These are phyloP conservation scores for Salvelinus sp. DNA, from an alignment of 2,113 vertebrate genomes.

Conservation along the genomic window DNA sequence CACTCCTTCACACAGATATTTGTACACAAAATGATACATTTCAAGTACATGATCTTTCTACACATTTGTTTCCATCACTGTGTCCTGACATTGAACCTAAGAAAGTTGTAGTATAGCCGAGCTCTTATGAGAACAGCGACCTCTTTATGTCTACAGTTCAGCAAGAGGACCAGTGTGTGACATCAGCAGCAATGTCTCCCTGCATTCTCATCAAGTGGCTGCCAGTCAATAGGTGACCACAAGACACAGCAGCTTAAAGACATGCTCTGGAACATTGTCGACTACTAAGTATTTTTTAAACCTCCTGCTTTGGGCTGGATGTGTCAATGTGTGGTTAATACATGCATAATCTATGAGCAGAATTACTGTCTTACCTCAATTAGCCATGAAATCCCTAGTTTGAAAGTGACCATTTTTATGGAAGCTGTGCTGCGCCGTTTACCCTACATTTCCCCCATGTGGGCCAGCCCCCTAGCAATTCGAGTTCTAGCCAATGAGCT, in stretches of 20 bases:
- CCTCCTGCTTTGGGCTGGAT: too few relatives aligned
- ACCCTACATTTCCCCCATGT: too few relatives aligned
- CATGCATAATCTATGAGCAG: too few relatives aligned
- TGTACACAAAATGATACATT: constrained; percentile 15
- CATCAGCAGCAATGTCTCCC: constrained; percentile 66
- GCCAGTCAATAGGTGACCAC: constrained; percentile 55
- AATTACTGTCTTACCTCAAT: too few relatives aligned
- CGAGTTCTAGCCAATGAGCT: too few relatives aligned
- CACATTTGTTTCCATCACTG: constrained; percentile 9
- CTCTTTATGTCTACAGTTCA: constrained; percentile 62
- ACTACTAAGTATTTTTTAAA: too few relatives aligned
- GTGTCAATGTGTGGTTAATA: too few relatives aligned
- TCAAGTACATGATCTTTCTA: constrained; percentile 9
- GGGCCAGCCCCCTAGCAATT: too few relatives aligned
- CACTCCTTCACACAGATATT: constrained; percentile 11
- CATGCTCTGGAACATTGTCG: too few relatives aligned
- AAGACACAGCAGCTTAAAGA: constrained; percentile 24
- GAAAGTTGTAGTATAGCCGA: constrained; percentile 47
- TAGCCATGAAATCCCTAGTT: too few relatives aligned
- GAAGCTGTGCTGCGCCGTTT: too few relatives aligned
- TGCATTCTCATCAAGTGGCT: constrained; percentile 57
- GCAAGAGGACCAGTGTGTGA: constrained; percentile 44
- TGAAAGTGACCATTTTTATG: too few relatives aligned
- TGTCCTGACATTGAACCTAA: constrained; percentile 45
- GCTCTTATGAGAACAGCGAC: constrained; percentile 29